A percentile compares a stretch with the other conserved stretches of the same genome.
Evolutionary conservation across 2,888 invertebrate species (phyloP).

Genomic region (Sepioteuthis lessoniana): DNA sequence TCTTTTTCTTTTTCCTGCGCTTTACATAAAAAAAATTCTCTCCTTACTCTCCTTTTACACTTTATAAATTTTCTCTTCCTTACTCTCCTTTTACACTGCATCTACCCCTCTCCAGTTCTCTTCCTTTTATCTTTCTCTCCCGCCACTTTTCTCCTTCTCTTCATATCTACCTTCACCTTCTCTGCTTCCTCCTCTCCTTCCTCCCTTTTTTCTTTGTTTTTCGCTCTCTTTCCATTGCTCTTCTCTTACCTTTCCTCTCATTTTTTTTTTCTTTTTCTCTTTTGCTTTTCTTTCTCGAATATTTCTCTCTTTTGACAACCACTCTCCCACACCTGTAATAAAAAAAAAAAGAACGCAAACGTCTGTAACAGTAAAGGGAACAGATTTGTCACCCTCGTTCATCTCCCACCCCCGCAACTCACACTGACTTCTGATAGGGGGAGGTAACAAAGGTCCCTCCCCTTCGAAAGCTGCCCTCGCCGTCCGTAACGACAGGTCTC

Average conservation of each 20-base stretch:
- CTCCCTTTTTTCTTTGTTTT: not conserved
- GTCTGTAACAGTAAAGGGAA: conserved; percentile 33
- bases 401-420: conserved; percentile 33
- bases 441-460: conserved; percentile 33
- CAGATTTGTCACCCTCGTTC: not conserved
- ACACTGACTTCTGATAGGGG: conserved; percentile 10
- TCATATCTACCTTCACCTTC: not conserved
- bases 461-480: not conserved
- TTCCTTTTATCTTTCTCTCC: too few relatives aligned
- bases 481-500: conserved; percentile 33
- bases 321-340: not conserved
- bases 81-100: too few relatives aligned
- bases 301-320: not conserved
- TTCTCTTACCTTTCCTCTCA: not conserved
- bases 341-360: not conserved
- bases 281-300: not conserved
- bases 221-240: accelerated
- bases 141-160: not conserved
- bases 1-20: not conserved
- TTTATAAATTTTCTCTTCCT: too few relatives aligned
- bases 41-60: not conserved
- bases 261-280: not conserved
- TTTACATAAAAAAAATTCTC: not conserved
- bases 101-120: not conserved
- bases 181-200: not conserved